Evolutionary conservation across 2,888 invertebrate species (phyloP), one percentile per base, ranked within the genome.

Genomic region (Stenodera caucasica): DNA sequence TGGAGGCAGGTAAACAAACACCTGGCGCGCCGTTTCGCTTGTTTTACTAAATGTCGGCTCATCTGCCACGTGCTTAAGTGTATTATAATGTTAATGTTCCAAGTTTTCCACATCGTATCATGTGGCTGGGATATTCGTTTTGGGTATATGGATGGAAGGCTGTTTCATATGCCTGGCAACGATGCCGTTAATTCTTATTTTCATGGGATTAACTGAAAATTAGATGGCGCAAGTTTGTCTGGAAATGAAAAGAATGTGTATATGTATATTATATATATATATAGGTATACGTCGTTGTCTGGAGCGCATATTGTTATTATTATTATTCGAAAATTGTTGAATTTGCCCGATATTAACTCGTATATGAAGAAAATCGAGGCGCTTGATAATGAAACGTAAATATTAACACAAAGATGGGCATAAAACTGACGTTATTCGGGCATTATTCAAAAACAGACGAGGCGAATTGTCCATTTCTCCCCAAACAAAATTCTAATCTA

Each of bases 151-250:
- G 74, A 68, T 70, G 40, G 72, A 70, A 69, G 73, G 70, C 71
- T 71, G 78, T 76, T 78, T 79, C 79, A 79, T 79, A 79, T 79
- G 80, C 79, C 79, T 75, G 79, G 76, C 79, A 80, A 81, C 78
- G 79, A 78, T 79, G 79, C 77, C 80, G 79, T 80, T 80, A 80
- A 79, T 81, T 81, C 80, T 80, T 79, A 79, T 81, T 80, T 80
- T 77, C 76, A 73, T 72, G 78, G 80, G 81, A 80, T 81, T 81
- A 81, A 81, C 80, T 79, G 79, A 78, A 80, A 80, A 81, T 81
- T 81, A 81, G 80, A 80, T 80, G 80, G 79, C 78, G 78, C 72
- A 80, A 80, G 78, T 80, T 80, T 77, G 78, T 78, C 77, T 76
- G 75, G 72, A 77, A 76, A 77, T 77, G 78, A 78, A 78, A 78